These are phyloP conservation scores for Morone saxatilis DNA, from an alignment of 2,113 vertebrate genomes.

Conservation along the genomic window DNA sequence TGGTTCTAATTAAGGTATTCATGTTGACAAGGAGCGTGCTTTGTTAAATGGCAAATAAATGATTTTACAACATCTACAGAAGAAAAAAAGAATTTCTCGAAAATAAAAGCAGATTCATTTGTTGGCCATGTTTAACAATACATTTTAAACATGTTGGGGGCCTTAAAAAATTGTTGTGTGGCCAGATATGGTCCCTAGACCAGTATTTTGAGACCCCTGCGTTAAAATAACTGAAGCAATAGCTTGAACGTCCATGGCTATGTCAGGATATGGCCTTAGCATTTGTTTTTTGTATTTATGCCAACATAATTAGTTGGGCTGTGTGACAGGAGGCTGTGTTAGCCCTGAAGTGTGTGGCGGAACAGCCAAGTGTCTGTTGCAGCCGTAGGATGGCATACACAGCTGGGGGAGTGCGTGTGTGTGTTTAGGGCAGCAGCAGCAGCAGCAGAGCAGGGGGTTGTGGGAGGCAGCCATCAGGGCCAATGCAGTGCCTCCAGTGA, in stretches of 20 bases:
- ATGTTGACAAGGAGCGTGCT: not conserved
- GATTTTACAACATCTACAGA: not conserved
- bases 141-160: not conserved
- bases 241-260: not conserved
- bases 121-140: too few relatives aligned
- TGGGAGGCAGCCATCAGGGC: conserved; percentile 70
- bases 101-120: too few relatives aligned
- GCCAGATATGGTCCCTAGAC: too few relatives aligned
- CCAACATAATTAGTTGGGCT: conserved; percentile 69
- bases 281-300: conserved; percentile 64
- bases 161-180: not conserved
- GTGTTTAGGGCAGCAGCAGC: conserved; percentile 51
- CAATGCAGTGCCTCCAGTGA: conserved; percentile 55
- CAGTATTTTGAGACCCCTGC: not conserved
- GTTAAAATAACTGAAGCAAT: conserved; percentile 13
- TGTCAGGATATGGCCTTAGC: conserved; percentile 28
- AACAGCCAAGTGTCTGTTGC: conserved; percentile 66
- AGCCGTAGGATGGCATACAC: conserved; percentile 38
- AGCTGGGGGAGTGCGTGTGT: conserved; percentile 49
- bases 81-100: not conserved
- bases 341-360: conserved; percentile 53
- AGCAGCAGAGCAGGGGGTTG: conserved; percentile 62
- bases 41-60: conserved; percentile 7
- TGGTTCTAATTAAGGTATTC: not conserved
- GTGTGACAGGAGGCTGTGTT: conserved; percentile 54